Conservation (phyloP, 2,113 vertebrate genomes). For the Tachuris rubrigastra region DNA sequence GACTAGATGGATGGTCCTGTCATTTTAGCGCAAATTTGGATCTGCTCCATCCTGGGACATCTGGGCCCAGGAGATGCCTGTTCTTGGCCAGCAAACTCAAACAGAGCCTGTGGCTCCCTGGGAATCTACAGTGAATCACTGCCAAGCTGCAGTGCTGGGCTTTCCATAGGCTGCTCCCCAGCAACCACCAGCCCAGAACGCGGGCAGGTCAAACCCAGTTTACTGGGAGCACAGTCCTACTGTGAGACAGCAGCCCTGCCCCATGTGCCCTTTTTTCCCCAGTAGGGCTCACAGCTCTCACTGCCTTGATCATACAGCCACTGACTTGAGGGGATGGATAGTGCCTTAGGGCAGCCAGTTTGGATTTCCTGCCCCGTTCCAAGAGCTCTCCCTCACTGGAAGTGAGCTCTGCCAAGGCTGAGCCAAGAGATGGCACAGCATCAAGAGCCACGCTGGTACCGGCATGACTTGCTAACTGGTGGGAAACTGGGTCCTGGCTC, state of each 20-base stretch:
- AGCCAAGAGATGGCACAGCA: neutral
- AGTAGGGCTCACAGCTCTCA: neutral
- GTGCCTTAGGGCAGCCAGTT: neutral
- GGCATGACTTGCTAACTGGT: neutral
- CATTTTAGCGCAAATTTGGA: neutral
- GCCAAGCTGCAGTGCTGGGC: neutral
- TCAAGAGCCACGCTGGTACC: neutral
- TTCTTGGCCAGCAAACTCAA: neutral
- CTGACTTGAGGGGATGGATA: neutral
- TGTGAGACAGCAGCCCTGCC: neutral
- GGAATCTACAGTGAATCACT: neutral
- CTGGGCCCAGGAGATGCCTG: neutral
- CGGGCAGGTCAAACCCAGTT: neutral
- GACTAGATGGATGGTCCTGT: neutral
- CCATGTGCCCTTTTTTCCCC: fast-evolving
- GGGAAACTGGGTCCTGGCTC: neutral
- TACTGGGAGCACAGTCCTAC: neutral
- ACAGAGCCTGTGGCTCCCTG: fast-evolving
- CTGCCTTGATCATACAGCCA: neutral
- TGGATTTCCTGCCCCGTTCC: neutral
- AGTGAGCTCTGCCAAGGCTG: neutral
- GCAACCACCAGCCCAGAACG: neutral
- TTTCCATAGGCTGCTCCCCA: neutral
- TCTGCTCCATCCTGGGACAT: neutral
- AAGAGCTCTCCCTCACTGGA: neutral